Conservation (phyloP, 2,888 invertebrate species). For the Melipona bicolor region DNA sequence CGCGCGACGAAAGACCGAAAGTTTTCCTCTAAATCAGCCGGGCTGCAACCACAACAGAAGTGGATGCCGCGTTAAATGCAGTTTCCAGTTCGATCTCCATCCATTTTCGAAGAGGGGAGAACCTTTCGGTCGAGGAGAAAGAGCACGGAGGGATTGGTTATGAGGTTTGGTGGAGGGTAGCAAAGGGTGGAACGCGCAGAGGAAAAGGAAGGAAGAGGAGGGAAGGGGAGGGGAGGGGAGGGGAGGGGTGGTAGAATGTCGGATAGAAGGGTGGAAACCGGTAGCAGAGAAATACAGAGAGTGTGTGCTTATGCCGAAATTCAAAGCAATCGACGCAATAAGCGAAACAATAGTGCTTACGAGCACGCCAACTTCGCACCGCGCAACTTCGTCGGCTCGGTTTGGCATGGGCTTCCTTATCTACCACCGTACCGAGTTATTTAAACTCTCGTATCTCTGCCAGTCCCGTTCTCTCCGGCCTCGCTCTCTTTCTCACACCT, state of each 20-base stretch:
- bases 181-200: neutral
- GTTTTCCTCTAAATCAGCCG: slow-evolving; percentile 70
- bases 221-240: neutral
- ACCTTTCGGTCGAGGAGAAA: slow-evolving; percentile 21
- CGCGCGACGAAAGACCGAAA: slow-evolving; percentile 26
- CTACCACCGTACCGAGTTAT: slow-evolving; percentile 71
- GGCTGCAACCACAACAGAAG: slow-evolving; percentile 45
- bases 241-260: neutral
- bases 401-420: slow-evolving; percentile 71
- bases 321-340: slow-evolving; percentile 75
- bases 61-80: slow-evolving; percentile 67
- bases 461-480: slow-evolving; percentile 38
- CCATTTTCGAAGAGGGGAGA: slow-evolving; percentile 28
- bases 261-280: slow-evolving; percentile 21
- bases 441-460: slow-evolving; percentile 76
- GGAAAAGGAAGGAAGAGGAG: neutral
- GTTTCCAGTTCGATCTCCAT: slow-evolving; percentile 56
- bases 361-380: slow-evolving; percentile 70
- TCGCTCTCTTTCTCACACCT: slow-evolving; percentile 24
- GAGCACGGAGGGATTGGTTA: neutral
- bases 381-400: slow-evolving; percentile 66
- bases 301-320: slow-evolving; percentile 72
- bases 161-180: neutral
- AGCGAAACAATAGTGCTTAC: slow-evolving; percentile 76
- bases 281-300: slow-evolving; percentile 25